Conservation (phyloP, 1,140 invertebrate genomes). For the Zophobas atratus region DNA sequence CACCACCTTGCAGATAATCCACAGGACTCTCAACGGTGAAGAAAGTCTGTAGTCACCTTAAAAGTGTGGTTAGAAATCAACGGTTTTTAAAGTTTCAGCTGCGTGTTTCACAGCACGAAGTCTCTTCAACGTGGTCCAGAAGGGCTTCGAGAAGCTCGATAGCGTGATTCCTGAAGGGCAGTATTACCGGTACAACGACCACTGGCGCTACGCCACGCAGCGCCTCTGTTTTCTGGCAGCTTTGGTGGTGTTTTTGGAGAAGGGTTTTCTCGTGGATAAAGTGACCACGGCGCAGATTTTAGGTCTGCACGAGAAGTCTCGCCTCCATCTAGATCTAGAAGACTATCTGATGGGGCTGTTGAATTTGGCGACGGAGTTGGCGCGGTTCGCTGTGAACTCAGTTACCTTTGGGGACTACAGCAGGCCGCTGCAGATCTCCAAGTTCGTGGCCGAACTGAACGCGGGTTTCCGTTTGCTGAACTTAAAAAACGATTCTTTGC, state of each 20-base stretch:
- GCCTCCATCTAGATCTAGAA: conserved; percentile 92
- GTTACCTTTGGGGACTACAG: conserved; percentile 90
- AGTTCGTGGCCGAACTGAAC: conserved; percentile 89
- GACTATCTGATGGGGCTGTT: conserved; percentile 91
- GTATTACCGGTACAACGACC: conserved; percentile 89
- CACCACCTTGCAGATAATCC: conserved; percentile 81
- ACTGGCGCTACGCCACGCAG: conserved; percentile 89
- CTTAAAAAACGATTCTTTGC: conserved; percentile 90
- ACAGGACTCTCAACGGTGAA: conserved; percentile 73
- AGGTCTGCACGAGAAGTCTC: conserved; percentile 74
- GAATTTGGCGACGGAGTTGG: conserved; percentile 85
- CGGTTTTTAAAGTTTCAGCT: conserved; percentile 69
- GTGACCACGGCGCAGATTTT: conserved; percentile 85
- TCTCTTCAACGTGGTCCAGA: conserved; percentile 73
- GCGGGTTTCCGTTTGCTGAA: conserved; percentile 91
- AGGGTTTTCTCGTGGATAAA: conserved; percentile 80
- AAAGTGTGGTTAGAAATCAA: neutral
- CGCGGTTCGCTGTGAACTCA: conserved; percentile 88
- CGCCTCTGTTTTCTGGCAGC: conserved; percentile 84
- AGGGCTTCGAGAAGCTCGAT: conserved; percentile 74
- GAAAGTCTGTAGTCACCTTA: conserved; percentile 68
- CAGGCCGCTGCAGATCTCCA: conserved; percentile 85
- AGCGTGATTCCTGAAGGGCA: conserved; percentile 76
- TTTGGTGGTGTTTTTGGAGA: conserved; percentile 85
- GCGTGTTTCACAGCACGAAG: conserved; percentile 74